Percentiles rank a stretch among this genome's conserved stretches.
These are phyloP conservation scores for Tretioscincus oriximinensis DNA, from an alignment of 2,113 vertebrate genomes.

Conservation along the genomic window DNA sequence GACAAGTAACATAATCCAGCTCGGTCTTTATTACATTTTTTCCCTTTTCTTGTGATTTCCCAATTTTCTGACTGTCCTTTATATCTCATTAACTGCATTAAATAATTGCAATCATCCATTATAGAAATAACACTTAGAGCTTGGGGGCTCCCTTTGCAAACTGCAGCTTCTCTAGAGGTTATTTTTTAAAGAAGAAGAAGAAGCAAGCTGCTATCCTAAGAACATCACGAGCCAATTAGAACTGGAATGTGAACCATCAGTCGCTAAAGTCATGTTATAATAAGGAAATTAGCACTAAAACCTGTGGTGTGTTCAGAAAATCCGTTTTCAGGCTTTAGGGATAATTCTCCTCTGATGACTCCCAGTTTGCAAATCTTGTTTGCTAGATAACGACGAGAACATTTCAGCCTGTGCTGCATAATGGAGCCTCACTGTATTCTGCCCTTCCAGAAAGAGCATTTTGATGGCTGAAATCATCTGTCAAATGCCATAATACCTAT, in stretches of 20 bases:
- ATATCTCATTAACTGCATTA: conserved; percentile 53
- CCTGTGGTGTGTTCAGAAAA: conserved; percentile 47
- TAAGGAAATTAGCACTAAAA: conserved; percentile 50
- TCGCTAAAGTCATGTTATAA: conserved; percentile 42
- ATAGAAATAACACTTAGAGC: conserved; percentile 51
- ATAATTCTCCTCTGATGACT: conserved; percentile 57
- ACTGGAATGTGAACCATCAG: conserved; percentile 12
- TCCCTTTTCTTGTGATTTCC: background rate
- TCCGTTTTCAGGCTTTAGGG: conserved; percentile 52
- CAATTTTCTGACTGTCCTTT: conserved; percentile 22
- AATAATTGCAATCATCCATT: conserved; percentile 48
- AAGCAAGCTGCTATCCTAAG: conserved; percentile 24
- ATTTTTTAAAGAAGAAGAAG: too few species aligned
- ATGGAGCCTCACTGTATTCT: conserved; percentile 52
- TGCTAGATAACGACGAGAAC: conserved; percentile 60
- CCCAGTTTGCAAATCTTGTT: conserved; percentile 57
- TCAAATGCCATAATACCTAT: conserved; percentile 64
- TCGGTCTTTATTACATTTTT: too few species aligned
- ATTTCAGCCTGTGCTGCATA: conserved; percentile 52
- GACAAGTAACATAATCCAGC: too few species aligned
- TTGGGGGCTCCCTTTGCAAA: conserved; percentile 40
- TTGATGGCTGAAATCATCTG: conserved; percentile 56
- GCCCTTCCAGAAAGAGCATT: conserved; percentile 52
- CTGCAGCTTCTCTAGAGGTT: conserved; percentile 40
- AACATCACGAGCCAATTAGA: conserved; percentile 29